phyloP scores from a whole-genome alignment of 2,797 vertebrate species.

The Galagoides demidoff region DNA sequence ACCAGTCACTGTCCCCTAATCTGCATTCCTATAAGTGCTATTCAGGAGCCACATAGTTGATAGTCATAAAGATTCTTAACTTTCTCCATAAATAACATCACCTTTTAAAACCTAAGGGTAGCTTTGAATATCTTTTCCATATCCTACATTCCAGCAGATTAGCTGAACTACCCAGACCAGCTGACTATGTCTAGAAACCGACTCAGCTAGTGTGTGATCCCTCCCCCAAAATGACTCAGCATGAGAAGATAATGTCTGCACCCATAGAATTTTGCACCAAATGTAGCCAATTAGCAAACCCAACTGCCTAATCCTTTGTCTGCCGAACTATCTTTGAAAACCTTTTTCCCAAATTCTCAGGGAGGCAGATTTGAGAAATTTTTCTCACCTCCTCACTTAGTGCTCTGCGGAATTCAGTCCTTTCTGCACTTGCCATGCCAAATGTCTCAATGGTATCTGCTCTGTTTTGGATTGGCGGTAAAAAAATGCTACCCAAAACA shows the following conservation, averaged over 20 bases:
- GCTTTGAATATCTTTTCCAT: background rate
- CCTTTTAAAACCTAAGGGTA: background rate
- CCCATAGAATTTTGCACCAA: background rate
- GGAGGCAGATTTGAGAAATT: background rate
- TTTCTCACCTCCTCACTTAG: background rate
- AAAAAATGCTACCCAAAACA: background rate
- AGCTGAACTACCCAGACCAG: background rate
- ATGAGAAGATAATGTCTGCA: background rate
- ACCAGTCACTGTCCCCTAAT: background rate
- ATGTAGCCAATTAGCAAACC: background rate
- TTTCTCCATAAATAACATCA: background rate
- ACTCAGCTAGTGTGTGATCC: background rate
- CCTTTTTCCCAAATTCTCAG: background rate
- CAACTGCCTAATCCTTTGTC: background rate
- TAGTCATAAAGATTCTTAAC: background rate
- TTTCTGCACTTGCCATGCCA: background rate
- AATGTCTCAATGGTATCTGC: background rate
- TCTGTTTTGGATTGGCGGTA: background rate
- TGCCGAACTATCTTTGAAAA: background rate
- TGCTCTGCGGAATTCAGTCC: background rate
- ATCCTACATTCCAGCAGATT: background rate
- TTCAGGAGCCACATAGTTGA: background rate
- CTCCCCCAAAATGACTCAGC: background rate
- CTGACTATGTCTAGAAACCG: background rate
- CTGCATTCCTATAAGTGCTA: background rate